Conservation (phyloP, 2,797 vertebrate genomes). For the Echiichthys vipera region DNA sequence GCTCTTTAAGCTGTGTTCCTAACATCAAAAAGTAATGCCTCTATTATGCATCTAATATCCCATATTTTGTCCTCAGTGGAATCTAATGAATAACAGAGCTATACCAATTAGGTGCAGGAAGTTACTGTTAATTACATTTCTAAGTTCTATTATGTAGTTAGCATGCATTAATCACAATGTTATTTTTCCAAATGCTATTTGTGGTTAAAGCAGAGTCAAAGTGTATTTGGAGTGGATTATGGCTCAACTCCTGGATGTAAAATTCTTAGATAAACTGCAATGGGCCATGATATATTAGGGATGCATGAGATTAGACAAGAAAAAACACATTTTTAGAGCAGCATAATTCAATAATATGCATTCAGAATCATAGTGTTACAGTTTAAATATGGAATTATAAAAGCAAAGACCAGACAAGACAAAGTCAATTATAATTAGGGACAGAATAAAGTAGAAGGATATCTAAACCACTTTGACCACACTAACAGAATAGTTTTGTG, state of each 20-base stretch:
- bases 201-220: conserved; percentile 76
- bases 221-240: conserved; percentile 77
- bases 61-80: conserved; percentile 74
- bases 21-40: conserved; percentile 82
- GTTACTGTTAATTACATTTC: conserved; percentile 84
- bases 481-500: background rate
- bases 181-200: conserved; percentile 80
- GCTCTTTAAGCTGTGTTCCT: conserved; percentile 80
- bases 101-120: conserved; percentile 76
- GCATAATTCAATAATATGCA: conserved; percentile 53
- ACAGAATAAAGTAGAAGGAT: conserved; percentile 8
- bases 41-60: conserved; percentile 79
- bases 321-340: conserved; percentile 34
- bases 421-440: conserved; percentile 26
- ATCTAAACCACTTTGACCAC: conserved; percentile 14
- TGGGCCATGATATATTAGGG: conserved; percentile 41
- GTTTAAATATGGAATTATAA: conserved; percentile 36
- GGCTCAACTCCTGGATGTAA: conserved; percentile 48
- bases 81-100: conserved; percentile 82
- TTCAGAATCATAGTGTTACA: conserved; percentile 41
- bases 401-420: conserved; percentile 37
- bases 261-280: conserved; percentile 56
- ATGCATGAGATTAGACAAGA: conserved; percentile 35
- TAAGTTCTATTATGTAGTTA: conserved; percentile 83
- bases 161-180: conserved; percentile 84